Base-by-base conservation (phyloP, 64 coral and sea anemone species). In the Actinia tenebrosa region DNA sequence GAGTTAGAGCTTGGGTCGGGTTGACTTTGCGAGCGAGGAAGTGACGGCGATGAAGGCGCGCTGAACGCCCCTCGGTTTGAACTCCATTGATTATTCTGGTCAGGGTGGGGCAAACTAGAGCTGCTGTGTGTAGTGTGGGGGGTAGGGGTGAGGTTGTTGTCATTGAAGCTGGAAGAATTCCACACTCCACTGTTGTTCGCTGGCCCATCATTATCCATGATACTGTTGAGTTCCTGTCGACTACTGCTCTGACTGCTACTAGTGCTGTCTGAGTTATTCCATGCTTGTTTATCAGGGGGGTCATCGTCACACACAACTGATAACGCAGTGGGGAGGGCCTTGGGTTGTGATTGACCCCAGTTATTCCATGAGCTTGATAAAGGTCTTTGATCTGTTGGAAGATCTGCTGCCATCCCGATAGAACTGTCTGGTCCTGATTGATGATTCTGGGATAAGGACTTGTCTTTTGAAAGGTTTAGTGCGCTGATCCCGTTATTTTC, bases 221-320 rank as follows among this genome's bases (percentile, higher is more conserved):
- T 99, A 16, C 90, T 92, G 16, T 87, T 95, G 1, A 99, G 81
- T 88, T 99, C 97, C 59, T 95, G 90, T 16, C 97, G 87, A 86
- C 97, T 99, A 47, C 97, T 99, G 26, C 97, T 99, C 85, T 93
- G 89, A 46, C 97, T 99, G 80, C 97, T 99, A 69, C 97, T 99
- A 1, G 97, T 94, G 50, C 97, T 99, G 82, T 99, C 93, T 1
- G 97, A 99, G 77, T 99, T 99, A 58, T 99, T 94, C 97, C 97
- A 95, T 10, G 86, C 88, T 46, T 96, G 94, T 90, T 90, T 95
- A 16, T 94, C 92, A 16, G 84, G 79, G 64, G 53, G 89, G 11
- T 92, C 89, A 13, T 92, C 93, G 45, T 99, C 97, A 78, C 93
- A 92, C 7, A 93, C 89, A 55, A 90, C 91, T 71, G 91, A 85